Base-by-base conservation (phyloP, 2,888 invertebrate genomes). In the Rhagophthalmus giganteus region DNA sequence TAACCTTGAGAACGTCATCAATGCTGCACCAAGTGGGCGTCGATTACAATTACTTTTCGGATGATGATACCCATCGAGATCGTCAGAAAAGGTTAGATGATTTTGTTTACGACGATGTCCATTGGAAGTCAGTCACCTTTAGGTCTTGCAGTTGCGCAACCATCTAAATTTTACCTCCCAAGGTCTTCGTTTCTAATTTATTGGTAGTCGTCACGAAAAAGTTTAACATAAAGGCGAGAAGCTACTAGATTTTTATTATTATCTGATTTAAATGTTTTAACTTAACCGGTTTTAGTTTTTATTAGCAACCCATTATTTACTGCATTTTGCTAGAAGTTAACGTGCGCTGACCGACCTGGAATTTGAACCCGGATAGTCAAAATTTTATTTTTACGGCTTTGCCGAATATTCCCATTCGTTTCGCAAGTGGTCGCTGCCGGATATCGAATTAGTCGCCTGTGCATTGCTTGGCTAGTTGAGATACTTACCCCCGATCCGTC, bases 161-260 rank as follows among this genome's bases (percentile, higher is more conserved):
- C 32, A 32, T 11, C 38, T 35, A 12, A 15, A 35, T 41, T 34
- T 35, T 42, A 31, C 45, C 32, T 38, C 49, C 41, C 59, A 55
- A 57, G 59, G 59, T 51, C 58, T 55, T 45, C 44, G 45, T 48
- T 44, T 35, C 41, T 59, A 59, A 57, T 57, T 57, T 59, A 59
- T 57, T 55, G 56, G 56, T 47, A 47, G 51, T 55, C 52, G 54
- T 41, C 54, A 55, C 53, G 55, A 45, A 40, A 35, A 28, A 47
- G 47, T 39, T 47, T 47, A 47, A 39, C 47, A 40, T 47, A 51
- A 50, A 32, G 46, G 35, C 52, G 50, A 44, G 48, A 44, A 52
- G 52, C 49, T 45, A 45, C 54, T 31, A 49, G 49, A 40, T 49
- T 54, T n/a, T 49, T 45, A 41, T 39, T 39, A 47, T 49, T 47